phyloP scores from a whole-genome alignment of 1,140 invertebrate genomes.

The Aphelenchoides fujianensis region DNA sequence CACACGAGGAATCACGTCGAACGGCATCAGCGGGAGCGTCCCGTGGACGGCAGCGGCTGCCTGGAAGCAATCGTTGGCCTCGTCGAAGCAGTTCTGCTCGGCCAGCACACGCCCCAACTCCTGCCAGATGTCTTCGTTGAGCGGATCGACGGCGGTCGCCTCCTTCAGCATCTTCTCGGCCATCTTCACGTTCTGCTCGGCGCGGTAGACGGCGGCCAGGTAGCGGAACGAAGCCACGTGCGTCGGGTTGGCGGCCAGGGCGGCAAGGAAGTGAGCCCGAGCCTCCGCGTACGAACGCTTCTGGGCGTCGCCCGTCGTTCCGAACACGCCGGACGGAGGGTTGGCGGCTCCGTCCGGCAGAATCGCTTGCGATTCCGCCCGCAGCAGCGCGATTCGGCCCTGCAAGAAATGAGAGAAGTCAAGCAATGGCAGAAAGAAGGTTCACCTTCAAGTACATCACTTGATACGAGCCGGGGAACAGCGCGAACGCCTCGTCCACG shows the following conservation, averaged over 20 bases:
- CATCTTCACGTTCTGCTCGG: slow-evolving; percentile 53
- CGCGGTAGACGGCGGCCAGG: slow-evolving; percentile 45
- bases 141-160: slow-evolving; percentile 49
- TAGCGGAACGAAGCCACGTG: slow-evolving; percentile 48
- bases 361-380: slow-evolving; percentile 28
- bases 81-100: slow-evolving; percentile 30
- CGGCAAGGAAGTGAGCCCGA: slow-evolving; percentile 51
- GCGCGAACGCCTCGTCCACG: slow-evolving; percentile 56
- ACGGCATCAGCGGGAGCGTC: slow-evolving; percentile 57
- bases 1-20: slow-evolving; percentile 54
- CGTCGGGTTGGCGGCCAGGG: slow-evolving; percentile 47
- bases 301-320: slow-evolving; percentile 15
- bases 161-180: slow-evolving; percentile 61
- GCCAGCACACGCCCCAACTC: slow-evolving; percentile 48
- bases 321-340: no score
- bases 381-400: slow-evolving; percentile 47
- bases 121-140: slow-evolving; percentile 49
- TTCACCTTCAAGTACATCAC: slow-evolving; percentile 61
- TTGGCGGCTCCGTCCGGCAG: background rate
- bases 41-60: slow-evolving; percentile 46
- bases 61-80: slow-evolving; percentile 53
- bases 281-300: slow-evolving; percentile 42
- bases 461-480: slow-evolving; percentile 60
- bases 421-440: no score
- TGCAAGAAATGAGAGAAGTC: no score